phyloP scores from a whole-genome alignment of 2,888 invertebrate species.

The Dromius quadrimaculatus region DNA sequence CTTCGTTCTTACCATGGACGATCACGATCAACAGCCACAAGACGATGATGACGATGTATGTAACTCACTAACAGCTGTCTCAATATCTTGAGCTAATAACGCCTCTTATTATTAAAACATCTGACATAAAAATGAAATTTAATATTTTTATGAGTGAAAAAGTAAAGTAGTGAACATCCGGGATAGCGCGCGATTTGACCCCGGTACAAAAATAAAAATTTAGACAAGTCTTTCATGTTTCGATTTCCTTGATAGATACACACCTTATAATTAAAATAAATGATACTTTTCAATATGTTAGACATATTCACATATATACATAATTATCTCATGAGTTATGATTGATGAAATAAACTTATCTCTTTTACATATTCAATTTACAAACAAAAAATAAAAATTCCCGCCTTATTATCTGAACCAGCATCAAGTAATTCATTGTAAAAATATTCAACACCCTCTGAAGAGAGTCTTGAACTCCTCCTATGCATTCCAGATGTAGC shows the following conservation, averaged over 20 bases:
- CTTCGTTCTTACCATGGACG: slow-evolving; percentile 67
- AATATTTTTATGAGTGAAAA: no score
- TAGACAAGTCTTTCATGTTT: slow-evolving; percentile 30
- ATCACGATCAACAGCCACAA: slow-evolving; percentile 60
- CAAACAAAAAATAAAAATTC: background rate
- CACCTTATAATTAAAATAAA: slow-evolving; percentile 28
- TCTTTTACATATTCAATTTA: slow-evolving; percentile 13
- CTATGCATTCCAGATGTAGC: background rate
- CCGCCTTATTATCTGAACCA: background rate
- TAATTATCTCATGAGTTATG: slow-evolving; percentile 18
- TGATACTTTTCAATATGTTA: slow-evolving; percentile 26
- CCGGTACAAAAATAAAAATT: slow-evolving; percentile 19
- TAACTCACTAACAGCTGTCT: slow-evolving; percentile 46
- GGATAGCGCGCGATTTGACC: slow-evolving; percentile 5
- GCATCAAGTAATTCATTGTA: background rate
- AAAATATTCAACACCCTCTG: background rate
- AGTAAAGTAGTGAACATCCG: slow-evolving; percentile 31
- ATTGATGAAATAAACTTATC: slow-evolving; percentile 5
- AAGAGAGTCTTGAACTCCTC: background rate
- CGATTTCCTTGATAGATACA: slow-evolving; percentile 11
- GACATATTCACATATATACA: slow-evolving; percentile 4
- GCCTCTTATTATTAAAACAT: background rate
- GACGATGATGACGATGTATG: slow-evolving; percentile 65
- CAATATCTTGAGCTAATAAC: background rate
- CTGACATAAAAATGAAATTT: background rate